Evolutionary conservation across 1,140 invertebrate genomes (phyloP).

Genomic region (Cydia amplana): DNA sequence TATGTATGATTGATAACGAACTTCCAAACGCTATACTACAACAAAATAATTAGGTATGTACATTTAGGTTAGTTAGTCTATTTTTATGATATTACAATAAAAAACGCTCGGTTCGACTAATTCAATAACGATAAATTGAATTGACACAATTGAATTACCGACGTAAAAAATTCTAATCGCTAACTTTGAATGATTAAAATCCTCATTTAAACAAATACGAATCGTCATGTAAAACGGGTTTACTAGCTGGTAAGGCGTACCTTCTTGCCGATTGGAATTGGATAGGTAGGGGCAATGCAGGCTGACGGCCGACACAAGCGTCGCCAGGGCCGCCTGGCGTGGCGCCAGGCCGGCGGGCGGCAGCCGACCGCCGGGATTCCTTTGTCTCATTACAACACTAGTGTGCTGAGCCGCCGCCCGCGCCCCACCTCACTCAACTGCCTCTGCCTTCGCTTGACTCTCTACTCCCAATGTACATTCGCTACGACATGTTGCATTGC

Average conservation of each 20-base stretch:
- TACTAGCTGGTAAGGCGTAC: slow-evolving; percentile 3
- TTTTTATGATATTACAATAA: background rate
- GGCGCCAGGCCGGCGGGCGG: slow-evolving; percentile 78
- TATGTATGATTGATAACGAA: too few species aligned
- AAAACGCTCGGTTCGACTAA: background rate
- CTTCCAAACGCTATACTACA: too few species aligned
- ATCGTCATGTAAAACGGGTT: slow-evolving; percentile 9
- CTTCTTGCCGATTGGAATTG: slow-evolving; percentile 24
- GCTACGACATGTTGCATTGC: background rate
- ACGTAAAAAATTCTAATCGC: background rate
- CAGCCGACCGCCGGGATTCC: slow-evolving; percentile 73
- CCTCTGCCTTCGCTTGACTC: slow-evolving; percentile 9
- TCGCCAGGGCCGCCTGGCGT: slow-evolving; percentile 75
- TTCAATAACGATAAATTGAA: background rate
- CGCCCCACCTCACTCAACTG: background rate
- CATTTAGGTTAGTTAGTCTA: too few species aligned
- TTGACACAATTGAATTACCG: background rate
- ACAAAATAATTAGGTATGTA: too few species aligned
- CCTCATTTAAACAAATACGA: background rate
- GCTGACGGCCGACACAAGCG: slow-evolving; percentile 69
- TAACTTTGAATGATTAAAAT: background rate
- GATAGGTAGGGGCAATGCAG: slow-evolving; percentile 39
- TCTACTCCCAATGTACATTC: slow-evolving; percentile 12
- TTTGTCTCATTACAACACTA: slow-evolving; percentile 71
- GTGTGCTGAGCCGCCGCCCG: slow-evolving; percentile 22